Evolutionary conservation across 2,797 vertebrate species (phyloP).

Genomic region (Syndactyla subalaris): DNA sequence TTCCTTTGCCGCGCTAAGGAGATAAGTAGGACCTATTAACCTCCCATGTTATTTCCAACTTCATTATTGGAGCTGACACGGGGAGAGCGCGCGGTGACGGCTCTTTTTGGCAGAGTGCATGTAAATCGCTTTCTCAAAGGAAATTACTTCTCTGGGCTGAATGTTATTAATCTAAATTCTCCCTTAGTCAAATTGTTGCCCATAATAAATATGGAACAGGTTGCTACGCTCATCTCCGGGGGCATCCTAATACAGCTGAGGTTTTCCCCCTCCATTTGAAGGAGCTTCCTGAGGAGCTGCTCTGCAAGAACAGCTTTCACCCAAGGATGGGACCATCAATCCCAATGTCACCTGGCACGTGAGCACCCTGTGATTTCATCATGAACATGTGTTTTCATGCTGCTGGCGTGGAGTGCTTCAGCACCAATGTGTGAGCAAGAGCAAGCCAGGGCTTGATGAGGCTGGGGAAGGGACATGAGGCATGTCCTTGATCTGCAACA

Average conservation of each 20-base stretch:
- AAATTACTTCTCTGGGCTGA: slow-evolving; percentile 96
- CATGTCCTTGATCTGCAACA: rapidly evolving
- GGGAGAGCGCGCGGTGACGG: slow-evolving; percentile 85
- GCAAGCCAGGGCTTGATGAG: rapidly evolving
- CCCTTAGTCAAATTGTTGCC: slow-evolving; percentile 95
- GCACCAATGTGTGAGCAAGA: not conserved
- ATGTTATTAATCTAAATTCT: slow-evolving; percentile 99
- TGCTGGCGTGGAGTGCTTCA: rapidly evolving
- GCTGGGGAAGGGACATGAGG: not conserved
- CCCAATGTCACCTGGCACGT: rapidly evolving
- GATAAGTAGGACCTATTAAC: slow-evolving; percentile 96
- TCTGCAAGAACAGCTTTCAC: slow-evolving; percentile 73
- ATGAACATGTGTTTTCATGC: not conserved
- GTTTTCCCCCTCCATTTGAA: slow-evolving; percentile 49
- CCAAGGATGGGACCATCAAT: not conserved
- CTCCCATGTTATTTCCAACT: slow-evolving; percentile 97
- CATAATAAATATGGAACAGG: slow-evolving; percentile 95
- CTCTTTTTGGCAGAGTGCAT: slow-evolving; percentile 91
- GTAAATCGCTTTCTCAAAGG: slow-evolving; percentile 98
- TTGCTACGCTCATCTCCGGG: slow-evolving; percentile 85
- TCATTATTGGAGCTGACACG: slow-evolving; percentile 97
- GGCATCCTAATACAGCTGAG: slow-evolving; percentile 80
- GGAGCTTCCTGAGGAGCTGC: slow-evolving; percentile 66
- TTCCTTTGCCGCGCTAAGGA: slow-evolving; percentile 80
- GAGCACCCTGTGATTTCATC: not conserved